Evolutionary conservation across 2,888 invertebrate species (phyloP).

Genomic region (Andrena dorsata): DNA sequence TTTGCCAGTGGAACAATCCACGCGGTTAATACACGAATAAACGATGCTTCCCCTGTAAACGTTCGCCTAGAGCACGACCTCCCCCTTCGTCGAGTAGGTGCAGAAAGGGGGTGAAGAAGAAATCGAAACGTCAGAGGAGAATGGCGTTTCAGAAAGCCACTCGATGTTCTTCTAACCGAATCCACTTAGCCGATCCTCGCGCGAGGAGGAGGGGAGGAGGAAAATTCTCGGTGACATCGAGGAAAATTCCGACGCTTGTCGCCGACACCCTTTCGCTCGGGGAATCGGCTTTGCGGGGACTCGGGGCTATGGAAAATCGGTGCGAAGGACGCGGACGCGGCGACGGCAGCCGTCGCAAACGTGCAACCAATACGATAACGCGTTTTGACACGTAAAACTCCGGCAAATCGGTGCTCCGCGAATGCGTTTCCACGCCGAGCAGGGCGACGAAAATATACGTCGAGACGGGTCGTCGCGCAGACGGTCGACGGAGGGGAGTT

Average conservation of each 20-base stretch:
- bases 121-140: slow-evolving; percentile 30
- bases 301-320: slow-evolving; percentile 34
- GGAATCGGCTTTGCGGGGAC: slow-evolving; percentile 42
- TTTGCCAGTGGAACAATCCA: neutral
- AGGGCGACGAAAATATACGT: slow-evolving; percentile 67
- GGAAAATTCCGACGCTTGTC: slow-evolving; percentile 64
- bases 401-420: slow-evolving; percentile 62
- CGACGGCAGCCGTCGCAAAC: slow-evolving; percentile 48
- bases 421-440: slow-evolving; percentile 24
- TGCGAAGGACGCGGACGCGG: slow-evolving; percentile 29
- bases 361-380: slow-evolving; percentile 68
- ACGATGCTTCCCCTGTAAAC: neutral
- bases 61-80: no score
- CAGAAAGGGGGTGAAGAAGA: slow-evolving; percentile 23
- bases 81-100: neutral
- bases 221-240: slow-evolving; percentile 27
- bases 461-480: slow-evolving; percentile 20
- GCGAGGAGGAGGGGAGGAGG: neutral
- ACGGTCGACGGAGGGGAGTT: slow-evolving; percentile 42
- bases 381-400: slow-evolving; percentile 71
- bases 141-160: slow-evolving; percentile 25
- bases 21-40: neutral
- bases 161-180: slow-evolving; percentile 39
- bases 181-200: slow-evolving; percentile 43
- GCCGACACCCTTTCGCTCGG: slow-evolving; percentile 54